phyloP scores from a whole-genome alignment of 2,797 vertebrate species.

The Scolopax rusticola region DNA sequence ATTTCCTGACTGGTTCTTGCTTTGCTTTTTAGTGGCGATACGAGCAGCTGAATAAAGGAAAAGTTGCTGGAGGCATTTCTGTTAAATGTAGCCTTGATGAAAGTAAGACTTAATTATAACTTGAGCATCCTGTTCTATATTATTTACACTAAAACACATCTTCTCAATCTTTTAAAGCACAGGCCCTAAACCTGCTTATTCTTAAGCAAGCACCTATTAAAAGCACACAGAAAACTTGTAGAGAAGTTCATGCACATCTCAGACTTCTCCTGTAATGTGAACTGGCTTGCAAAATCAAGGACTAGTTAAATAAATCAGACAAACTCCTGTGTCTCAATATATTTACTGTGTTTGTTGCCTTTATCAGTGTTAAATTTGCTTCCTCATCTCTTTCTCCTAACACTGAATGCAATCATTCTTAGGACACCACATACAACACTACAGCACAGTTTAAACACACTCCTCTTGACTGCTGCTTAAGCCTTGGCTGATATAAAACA shows the following conservation, averaged over 20 bases:
- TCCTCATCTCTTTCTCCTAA: not conserved
- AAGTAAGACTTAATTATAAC: not conserved
- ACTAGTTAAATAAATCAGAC: not conserved
- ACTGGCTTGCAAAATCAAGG: not conserved
- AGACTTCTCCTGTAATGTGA: not conserved
- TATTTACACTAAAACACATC: not conserved
- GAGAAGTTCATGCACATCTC: not conserved
- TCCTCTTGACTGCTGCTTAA: not conserved
- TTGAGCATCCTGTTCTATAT: not conserved
- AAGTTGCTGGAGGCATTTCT: not conserved
- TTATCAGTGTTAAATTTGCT: not conserved
- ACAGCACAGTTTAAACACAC: not conserved
- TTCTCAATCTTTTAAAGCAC: not conserved
- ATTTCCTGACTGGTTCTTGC: not conserved
- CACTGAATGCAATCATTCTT: not conserved
- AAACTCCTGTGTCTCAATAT: not conserved
- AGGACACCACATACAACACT: not conserved
- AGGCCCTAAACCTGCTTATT: not conserved
- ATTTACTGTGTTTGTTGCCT: not conserved
- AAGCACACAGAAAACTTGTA: not conserved
- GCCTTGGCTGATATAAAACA: not conserved
- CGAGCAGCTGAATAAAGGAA: not conserved
- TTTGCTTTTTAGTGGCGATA: not conserved
- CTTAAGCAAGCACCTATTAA: not conserved
- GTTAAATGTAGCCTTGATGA: not conserved